phyloP scores from a whole-genome alignment of 2,113 vertebrate genomes.

The Fukomys damarensis region DNA sequence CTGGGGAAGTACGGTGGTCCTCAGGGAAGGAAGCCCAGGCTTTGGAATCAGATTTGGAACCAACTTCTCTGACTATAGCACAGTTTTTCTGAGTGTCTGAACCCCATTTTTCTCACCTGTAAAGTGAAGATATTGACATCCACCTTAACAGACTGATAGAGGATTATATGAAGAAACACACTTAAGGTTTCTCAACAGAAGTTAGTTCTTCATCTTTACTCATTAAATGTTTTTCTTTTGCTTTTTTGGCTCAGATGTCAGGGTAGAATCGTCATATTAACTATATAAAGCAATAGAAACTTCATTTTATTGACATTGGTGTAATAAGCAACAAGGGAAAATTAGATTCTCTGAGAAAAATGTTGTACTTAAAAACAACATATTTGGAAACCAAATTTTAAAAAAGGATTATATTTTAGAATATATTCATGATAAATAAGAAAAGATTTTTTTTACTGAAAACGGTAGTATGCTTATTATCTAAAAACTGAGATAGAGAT shows the following conservation, averaged over 20 bases:
- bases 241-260: not conserved
- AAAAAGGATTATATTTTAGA: not conserved
- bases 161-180: not conserved
- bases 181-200: not conserved
- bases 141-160: not conserved
- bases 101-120: not conserved
- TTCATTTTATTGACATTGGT: not conserved
- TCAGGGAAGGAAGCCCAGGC: not conserved
- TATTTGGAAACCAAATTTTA: not conserved
- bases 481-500: not conserved
- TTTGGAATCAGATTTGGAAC: not conserved
- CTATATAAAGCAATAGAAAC: not conserved
- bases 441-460: constrained; percentile 31
- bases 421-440: constrained; percentile 1
- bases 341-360: constrained; percentile 1
- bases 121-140: not conserved
- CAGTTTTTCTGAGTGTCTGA: not conserved
- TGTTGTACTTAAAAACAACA: not conserved
- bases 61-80: not conserved
- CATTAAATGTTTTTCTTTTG: not conserved
- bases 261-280: not conserved
- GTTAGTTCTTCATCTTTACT: not conserved
- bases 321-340: not conserved
- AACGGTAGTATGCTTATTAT: not conserved
- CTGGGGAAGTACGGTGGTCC: not conserved